Evolutionary conservation across 2,888 invertebrate species (phyloP), one percentile per base, ranked within the genome.

Genomic region (Psococerastis gibbosa): DNA sequence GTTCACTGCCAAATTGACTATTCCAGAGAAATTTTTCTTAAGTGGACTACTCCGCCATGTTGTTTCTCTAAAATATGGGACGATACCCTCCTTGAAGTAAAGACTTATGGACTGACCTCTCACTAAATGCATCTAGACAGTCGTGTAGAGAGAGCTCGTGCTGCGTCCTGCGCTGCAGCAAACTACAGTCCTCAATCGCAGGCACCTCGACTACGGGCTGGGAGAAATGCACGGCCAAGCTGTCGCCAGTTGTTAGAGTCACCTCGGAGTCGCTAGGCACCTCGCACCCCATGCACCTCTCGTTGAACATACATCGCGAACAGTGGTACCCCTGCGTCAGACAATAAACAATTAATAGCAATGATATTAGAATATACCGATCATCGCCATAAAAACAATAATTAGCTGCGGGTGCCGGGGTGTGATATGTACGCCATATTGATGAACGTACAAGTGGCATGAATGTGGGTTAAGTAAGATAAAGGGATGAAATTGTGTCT

Each of bases 121-220:
- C 68, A 54, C 71, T 71, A 58, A 75, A 75, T 48, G 73, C 71
- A 51, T 67, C 62, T 45, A 75, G 63, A 55, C 75, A 74, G 53
- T 74, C 73, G 51, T 69, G 65, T 11, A 73, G 60, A n/a, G 68
- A 66, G 23, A 71, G 58, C 1, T 68, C 65, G 50, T 67, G 62
- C 47, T 63, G 60, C n/a, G 63, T 61, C 43, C 67, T 58, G 48
- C 62, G 58, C 43, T 60, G 60, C 43, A 60, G 61, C 56, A 69
- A 60, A 32, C 69, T 67, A 43, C 58, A 53, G 52, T 72, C 67
- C 50, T 68, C 63, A 1, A 57, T 55, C 3, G 60, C 57, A 35
- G 60, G 52, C 33, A 57, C 54, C 46, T 61, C 62, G 42, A 58
- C 56, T 43, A 62, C 55, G 32, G 62, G 56, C 34, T 64, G 62